Evolutionary conservation across 2,888 invertebrate genomes (phyloP), one percentile per base, ranked within the genome.

Genomic region (Lomographa bimaculata): DNA sequence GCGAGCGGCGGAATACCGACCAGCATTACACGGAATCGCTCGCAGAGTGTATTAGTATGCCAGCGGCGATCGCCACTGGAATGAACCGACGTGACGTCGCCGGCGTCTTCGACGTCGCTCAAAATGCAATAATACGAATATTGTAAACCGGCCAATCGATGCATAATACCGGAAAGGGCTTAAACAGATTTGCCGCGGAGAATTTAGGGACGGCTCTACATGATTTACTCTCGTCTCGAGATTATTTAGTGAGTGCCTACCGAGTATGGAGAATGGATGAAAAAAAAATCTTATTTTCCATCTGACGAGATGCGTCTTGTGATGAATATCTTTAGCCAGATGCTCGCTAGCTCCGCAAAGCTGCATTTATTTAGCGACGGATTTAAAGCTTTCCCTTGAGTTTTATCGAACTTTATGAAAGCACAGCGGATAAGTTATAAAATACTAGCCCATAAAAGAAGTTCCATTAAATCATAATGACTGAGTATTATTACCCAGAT

Each of bases 11-110:
- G 71, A 72, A 75, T 77, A 74, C 68, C 66, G 71, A 58, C 63
- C 66, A 76, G 79, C 76, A 83, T 85, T 81, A 83, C 79, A 82
- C 60, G 74, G 73, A 79, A 79, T 79, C 71, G 77, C 77, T 83
- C 72, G 75, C 71, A 65, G 71, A 76, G 69, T 47, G 39, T 80
- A 86, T 87, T 86, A 86, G 85, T 85, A 87, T 87, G 85, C 87
- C 68, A 64, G 50, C 63, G 65, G 68, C 76, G 79, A 74, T 69
- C 75, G 68, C 79, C 76, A 65, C 72, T 75, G 86, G 84, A 85
- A 86, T 87, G 84, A 84, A 74, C 66, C 72, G 79, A 82, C 79
- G 83, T 83, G 82, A 82, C 71, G 75, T 66, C 63, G 58, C 14
- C 61, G 65, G 63, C 67, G 64, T 66, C 69, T 63, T 65, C 65